phyloP scores from a whole-genome alignment of 2,888 invertebrate species.

The Tigriopus californicus region DNA sequence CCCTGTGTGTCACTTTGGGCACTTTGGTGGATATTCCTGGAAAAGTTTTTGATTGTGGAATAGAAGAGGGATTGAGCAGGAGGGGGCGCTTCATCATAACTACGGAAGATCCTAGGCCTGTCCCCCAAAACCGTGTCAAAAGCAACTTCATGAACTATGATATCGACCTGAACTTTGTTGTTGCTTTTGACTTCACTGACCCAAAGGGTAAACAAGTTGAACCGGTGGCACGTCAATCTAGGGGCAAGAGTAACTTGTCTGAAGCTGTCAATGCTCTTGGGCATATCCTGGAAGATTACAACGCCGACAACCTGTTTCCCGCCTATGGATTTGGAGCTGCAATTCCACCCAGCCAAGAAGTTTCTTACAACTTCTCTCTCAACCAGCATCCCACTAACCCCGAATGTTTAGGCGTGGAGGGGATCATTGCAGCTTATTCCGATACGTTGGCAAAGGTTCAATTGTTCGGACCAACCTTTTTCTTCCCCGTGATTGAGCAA shows the following conservation, averaged over 20 bases:
- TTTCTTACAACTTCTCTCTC: constrained; percentile 32
- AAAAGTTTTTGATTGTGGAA: too few species aligned
- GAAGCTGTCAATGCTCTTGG: constrained; percentile 30
- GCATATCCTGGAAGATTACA: constrained; percentile 27
- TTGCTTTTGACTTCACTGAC: constrained; percentile 25
- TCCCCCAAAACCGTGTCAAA: too few species aligned
- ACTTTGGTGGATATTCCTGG: too few species aligned
- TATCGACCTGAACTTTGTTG: constrained; percentile 24
- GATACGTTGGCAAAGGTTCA: constrained; percentile 25
- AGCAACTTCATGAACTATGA: too few species aligned
- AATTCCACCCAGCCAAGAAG: constrained; percentile 30
- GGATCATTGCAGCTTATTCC: constrained; percentile 32
- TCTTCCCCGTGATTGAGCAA: constrained; percentile 34
- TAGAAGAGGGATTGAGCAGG: too few species aligned
- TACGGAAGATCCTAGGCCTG: too few species aligned
- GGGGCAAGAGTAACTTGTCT: constrained; percentile 31
- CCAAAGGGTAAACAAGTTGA: constrained; percentile 24
- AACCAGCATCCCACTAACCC: constrained; percentile 28
- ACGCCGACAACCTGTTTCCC: constrained; percentile 29
- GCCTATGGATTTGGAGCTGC: constrained; percentile 31
- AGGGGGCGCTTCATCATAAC: too few species aligned
- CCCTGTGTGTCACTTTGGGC: too few species aligned
- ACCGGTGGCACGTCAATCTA: constrained; percentile 26
- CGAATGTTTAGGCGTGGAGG: constrained; percentile 27
- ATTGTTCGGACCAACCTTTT: constrained; percentile 39